Base-by-base conservation (phyloP, 2,888 invertebrate species). In the Campoplex capitator region DNA sequence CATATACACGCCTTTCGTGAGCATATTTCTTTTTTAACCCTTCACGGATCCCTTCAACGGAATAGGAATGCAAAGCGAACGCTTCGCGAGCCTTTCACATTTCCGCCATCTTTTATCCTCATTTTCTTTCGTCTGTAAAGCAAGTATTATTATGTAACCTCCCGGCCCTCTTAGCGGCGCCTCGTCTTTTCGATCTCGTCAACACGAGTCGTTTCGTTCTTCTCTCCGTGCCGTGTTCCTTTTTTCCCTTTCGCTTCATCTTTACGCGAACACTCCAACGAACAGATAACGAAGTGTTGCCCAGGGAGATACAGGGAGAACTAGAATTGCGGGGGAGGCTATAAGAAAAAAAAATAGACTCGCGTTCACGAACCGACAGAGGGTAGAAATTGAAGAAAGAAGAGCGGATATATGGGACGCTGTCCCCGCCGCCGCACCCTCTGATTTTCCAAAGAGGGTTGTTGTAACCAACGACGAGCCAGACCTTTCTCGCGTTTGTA, bases 121-220 rank as follows among this genome's bases (percentile, higher is more conserved):
- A 38, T 78, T 85, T 74, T 42, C 56, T 68, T 56, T 51, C 58
- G 28, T 45, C 56, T 54, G 73, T 48, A n/a, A 73, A 56, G 54
- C 74, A 23, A 45, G 67, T 74, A 67, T 81, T 81, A 71, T 79
- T 77, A 67, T 77, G 78, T 74, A 73, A 23, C 23, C 23, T 23
- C 23, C 23, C n/a, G n/a, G n/a, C n/a, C 0, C 23, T 23, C 23
- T 23, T 23, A 23, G 23, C 23, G 23, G 23, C 23, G 23, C 23
- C 13, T 18, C 58, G 62, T 35, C 88, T 90, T 91, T 91, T 88
- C 86, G 83, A 76, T 85, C 71, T 83, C 67, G 87, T 88, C 84
- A 88, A 84, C 89, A 89, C 88, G 88, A 81, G 74, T 78, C 88
- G 87, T 88, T 88, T 83, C 74, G 80, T 88, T 84, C 58, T 86